Conservation (phyloP, 2,113 vertebrate species). For the Trematomus loennbergii region DNA sequence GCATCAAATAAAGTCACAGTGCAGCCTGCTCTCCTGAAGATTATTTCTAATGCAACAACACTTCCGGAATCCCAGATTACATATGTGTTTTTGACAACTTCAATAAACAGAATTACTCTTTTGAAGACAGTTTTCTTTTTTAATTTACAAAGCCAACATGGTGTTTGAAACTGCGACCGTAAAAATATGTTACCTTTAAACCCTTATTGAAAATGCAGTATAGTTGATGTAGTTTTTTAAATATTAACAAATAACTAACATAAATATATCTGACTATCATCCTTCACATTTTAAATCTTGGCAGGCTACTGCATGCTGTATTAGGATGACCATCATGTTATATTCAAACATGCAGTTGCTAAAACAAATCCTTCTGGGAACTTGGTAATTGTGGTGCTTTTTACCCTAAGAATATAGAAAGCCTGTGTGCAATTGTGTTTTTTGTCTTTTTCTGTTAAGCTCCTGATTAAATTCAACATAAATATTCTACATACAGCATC, state of each 20-base stretch:
- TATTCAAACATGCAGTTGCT: not conserved
- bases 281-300: not conserved
- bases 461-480: not conserved
- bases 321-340: not conserved
- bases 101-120: no score
- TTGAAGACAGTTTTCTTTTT: no score
- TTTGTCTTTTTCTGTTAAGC: not conserved
- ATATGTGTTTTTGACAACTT: no score
- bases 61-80: no score
- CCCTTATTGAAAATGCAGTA: no score
- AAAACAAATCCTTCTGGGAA: not conserved
- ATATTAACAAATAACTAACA: not conserved
- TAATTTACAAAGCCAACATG: no score
- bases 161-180: no score
- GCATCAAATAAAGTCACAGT: conserved; percentile 5
- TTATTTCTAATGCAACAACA: no score
- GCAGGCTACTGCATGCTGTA: not conserved
- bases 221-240: no score
- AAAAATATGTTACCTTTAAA: no score
- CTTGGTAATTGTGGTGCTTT: not conserved
- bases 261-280: not conserved
- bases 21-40: no score
- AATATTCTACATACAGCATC: not conserved
- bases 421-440: no score
- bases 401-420: not conserved